Base-by-base conservation (phyloP, 1,140 invertebrate species). In the Teleogryllus occipitalis region DNA sequence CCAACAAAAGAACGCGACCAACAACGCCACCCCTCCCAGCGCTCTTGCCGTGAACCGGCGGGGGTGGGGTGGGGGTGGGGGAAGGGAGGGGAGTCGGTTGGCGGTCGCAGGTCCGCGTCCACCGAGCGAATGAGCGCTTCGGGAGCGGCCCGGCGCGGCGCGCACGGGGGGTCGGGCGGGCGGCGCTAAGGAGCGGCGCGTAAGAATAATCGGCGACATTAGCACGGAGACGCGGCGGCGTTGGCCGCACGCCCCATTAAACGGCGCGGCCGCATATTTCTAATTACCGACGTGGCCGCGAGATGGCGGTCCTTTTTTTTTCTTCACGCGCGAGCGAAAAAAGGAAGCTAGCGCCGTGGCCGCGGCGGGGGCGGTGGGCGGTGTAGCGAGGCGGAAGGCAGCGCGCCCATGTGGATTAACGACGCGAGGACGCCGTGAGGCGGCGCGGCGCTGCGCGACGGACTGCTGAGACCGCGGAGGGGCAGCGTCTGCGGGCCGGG, bases 131-230 rank as follows among this genome's bases (percentile, higher is more conserved):
- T 39, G 27, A 39, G 27, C 27, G 54, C 54, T 2, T 10, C 7
- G 54, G 54, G 10, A 18, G 15, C 49, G n/a, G 49, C 15, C 49
- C 49, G 8, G 8, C 15, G 49, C 49, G 49, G 49, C 8, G 49
- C 49, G 49, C 15, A 8, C 15, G 15, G 15, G 49, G 15, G 49
- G 49, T 8, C 15, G 54, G 18, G 54, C 27, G 54, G 54, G 10
- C 54, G 54, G 2, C 54, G 54, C 54, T 65, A 65, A 65, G 54
- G 7, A 65, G 54, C 54, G 54, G 2, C 10, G 54, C 54, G 54
- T 65, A 65, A 65, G 54, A 65, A 65, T 65, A 65, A 65, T 65
- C 54, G 54, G 54, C 54, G 54, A 65, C 54, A 65, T 65, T 65
- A 65, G 54, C 54, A 18, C 54, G 18, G 54, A 10, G 54, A 65